Conservation (phyloP, 2,113 vertebrate genomes). For the Pholis gunnellus region DNA sequence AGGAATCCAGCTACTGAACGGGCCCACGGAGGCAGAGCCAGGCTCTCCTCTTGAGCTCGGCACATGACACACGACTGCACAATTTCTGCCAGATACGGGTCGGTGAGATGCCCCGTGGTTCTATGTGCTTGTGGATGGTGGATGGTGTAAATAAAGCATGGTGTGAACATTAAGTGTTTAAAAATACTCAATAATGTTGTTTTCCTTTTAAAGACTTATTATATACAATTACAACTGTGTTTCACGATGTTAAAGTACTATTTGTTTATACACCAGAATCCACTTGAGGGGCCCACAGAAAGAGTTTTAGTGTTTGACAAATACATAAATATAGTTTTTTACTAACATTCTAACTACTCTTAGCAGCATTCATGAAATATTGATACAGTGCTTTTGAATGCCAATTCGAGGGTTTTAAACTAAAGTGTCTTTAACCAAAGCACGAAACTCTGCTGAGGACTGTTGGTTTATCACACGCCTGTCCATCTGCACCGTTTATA, state of each 20-base stretch:
- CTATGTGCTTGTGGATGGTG: neutral
- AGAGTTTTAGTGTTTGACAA: neutral
- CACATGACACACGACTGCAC: constrained; percentile 31
- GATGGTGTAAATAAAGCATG: neutral
- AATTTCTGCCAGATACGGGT: constrained; percentile 1
- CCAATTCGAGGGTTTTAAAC: neutral
- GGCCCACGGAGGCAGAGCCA: constrained; percentile 34
- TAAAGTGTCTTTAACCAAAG: neutral
- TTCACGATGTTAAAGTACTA: neutral
- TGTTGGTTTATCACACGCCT: neutral
- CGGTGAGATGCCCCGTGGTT: neutral
- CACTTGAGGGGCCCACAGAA: neutral
- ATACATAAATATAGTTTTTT: neutral
- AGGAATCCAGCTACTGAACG: constrained; percentile 58
- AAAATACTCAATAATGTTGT: neutral
- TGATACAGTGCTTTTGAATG: neutral
- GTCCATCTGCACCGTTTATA: neutral
- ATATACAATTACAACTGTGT: neutral
- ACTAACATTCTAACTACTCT: neutral
- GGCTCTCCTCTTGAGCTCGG: constrained; percentile 20
- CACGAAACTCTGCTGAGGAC: no score
- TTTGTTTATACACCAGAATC: neutral
- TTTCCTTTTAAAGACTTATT: neutral
- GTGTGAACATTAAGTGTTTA: neutral
- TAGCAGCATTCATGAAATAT: neutral